These are phyloP conservation scores for Scylla paramamosain DNA, from an alignment of 1,140 invertebrate genomes.

Conservation along the genomic window DNA sequence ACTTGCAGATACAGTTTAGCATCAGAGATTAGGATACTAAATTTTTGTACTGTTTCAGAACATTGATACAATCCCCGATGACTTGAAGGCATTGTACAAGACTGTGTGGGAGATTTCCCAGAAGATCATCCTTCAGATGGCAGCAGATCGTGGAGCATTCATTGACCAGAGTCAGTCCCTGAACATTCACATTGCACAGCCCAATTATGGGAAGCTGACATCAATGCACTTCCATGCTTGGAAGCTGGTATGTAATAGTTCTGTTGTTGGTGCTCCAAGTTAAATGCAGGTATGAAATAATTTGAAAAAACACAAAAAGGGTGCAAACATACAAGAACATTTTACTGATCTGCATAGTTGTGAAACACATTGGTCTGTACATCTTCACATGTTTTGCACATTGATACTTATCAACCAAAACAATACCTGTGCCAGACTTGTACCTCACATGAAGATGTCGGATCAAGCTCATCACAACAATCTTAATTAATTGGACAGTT, in stretches of 20 bases:
- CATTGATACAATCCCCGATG: slow-evolving; percentile 92
- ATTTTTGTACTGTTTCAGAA: slow-evolving; percentile 83
- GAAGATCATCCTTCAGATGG: slow-evolving; percentile 97
- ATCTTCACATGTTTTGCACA: neutral
- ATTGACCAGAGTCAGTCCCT: slow-evolving; percentile 99
- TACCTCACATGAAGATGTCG: too few relatives aligned
- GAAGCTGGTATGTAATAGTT: slow-evolving; percentile 87
- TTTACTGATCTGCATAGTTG: neutral
- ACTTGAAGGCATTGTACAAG: slow-evolving; percentile 96
- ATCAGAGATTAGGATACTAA: too few relatives aligned
- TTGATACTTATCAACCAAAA: too few relatives aligned
- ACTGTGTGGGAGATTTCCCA: slow-evolving; percentile 99
- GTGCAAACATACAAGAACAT: neutral
- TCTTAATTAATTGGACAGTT: too few relatives aligned
- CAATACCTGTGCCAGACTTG: too few relatives aligned
- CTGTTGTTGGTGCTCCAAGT: neutral
- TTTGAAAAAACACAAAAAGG: neutral
- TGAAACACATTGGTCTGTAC: slow-evolving; percentile 34
- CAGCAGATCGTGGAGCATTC: slow-evolving; percentile 97
- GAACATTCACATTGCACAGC: slow-evolving; percentile 97
- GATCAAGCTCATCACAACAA: too few relatives aligned
- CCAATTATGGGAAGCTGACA: slow-evolving; percentile 95
- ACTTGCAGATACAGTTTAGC: too few relatives aligned
- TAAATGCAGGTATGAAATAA: neutral
- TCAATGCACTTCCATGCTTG: slow-evolving; percentile 99